Evolutionary conservation across 2,888 invertebrate genomes (phyloP).

Genomic region (Spilosoma lubricipeda): DNA sequence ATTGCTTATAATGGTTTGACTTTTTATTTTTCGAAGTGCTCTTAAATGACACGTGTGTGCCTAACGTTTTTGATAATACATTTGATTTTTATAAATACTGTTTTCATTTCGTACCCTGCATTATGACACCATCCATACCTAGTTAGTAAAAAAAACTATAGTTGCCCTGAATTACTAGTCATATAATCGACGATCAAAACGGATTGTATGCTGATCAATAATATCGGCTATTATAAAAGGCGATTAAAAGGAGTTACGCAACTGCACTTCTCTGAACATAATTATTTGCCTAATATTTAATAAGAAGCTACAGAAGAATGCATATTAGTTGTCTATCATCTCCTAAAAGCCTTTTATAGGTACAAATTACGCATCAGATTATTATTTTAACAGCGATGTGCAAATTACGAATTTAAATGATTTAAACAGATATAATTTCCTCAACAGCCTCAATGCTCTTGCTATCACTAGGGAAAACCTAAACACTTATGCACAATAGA

Average conservation of each 20-base stretch:
- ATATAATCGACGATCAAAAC: not conserved
- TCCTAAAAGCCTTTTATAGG: no score
- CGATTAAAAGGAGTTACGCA: no score
- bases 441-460: not conserved
- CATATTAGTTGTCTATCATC: not conserved
- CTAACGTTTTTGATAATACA: slow-evolving; percentile 65
- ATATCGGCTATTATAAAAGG: no score
- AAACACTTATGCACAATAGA: no score
- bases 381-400: not conserved
- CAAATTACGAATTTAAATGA: not conserved
- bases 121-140: not conserved
- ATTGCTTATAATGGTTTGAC: slow-evolving; percentile 30
- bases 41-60: slow-evolving; percentile 57
- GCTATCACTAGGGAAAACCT: not conserved
- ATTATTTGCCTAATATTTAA: not conserved
- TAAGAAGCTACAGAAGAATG: not conserved
- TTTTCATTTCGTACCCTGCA: slow-evolving; percentile 33
- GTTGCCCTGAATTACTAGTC: not conserved
- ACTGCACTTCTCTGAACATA: no score
- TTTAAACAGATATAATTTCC: not conserved
- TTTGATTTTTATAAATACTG: slow-evolving; percentile 52
- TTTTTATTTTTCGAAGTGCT: slow-evolving; percentile 54
- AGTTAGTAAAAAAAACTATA: not conserved
- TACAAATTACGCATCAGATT: no score
- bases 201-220: no score